A percentile compares a stretch with the other conserved stretches of the same genome.
phyloP scores from a whole-genome alignment of 1,140 invertebrate genomes.

The Pseudomyrmex pallidus region DNA sequence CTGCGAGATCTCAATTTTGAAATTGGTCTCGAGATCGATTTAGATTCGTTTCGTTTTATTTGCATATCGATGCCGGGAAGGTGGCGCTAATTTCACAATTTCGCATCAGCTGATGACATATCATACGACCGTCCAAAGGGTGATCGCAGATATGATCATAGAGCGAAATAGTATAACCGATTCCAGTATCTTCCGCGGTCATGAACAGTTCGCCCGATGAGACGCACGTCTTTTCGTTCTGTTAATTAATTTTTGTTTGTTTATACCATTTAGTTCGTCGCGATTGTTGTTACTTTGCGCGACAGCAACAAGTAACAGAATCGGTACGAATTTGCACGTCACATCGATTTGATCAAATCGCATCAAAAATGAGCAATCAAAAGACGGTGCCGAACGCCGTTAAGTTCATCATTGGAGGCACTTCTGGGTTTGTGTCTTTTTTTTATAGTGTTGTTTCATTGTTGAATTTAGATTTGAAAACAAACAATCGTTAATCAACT shows the following conservation, averaged over 20 bases:
- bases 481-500: not conserved
- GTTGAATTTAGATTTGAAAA: constrained; percentile 1
- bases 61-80: not conserved
- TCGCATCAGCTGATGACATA: constrained; percentile 49
- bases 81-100: constrained; percentile 48
- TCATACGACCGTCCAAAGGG: not conserved
- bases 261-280: not conserved
- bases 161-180: not conserved
- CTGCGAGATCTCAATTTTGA: no score
- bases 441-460: constrained; percentile 31
- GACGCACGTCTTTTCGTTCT: not conserved
- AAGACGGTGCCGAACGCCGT: constrained; percentile 87
- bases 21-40: no score
- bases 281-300: not conserved
- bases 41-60: no score
- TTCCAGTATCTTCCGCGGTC: constrained; percentile 9
- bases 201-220: not conserved
- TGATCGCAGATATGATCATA: not conserved
- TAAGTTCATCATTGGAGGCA: constrained; percentile 89
- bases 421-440: constrained; percentile 88
- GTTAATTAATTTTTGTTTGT: not conserved
- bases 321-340: not conserved
- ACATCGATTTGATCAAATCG: constrained; percentile 11
- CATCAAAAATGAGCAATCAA: constrained; percentile 68
- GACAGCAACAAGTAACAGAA: not conserved